Evolutionary conservation across 2,797 vertebrate species (phyloP).

Genomic region (Carcharodon carcharias): DNA sequence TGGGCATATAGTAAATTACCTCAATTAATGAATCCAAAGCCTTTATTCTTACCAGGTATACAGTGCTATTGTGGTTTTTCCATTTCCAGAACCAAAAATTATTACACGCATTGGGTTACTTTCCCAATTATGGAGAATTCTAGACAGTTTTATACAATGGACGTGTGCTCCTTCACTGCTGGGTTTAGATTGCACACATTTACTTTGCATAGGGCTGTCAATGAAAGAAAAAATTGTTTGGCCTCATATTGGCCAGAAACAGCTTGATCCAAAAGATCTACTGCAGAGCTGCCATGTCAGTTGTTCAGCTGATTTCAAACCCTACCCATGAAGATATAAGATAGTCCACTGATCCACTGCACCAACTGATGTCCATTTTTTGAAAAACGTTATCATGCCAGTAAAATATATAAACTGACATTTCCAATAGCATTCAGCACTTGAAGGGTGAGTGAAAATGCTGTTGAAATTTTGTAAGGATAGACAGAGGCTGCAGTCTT

Average conservation of each 20-base stretch:
- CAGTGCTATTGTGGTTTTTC: neutral
- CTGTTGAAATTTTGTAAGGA: neutral
- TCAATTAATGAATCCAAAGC: neutral
- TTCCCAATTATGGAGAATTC: neutral
- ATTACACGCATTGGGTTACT: neutral
- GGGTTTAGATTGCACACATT: neutral
- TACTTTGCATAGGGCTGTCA: neutral
- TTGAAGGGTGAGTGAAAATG: neutral
- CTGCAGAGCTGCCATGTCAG: neutral
- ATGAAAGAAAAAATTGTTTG: neutral
- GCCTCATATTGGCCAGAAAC: neutral
- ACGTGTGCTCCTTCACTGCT: neutral
- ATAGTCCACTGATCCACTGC: neutral
- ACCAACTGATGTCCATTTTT: neutral
- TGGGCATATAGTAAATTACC: neutral
- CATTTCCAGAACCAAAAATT: neutral
- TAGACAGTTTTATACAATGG: neutral
- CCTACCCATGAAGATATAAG: no score
- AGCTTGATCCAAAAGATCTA: neutral
- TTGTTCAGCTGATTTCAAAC: neutral
- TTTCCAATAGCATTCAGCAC: neutral
- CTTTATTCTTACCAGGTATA: neutral
- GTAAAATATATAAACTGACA: neutral
- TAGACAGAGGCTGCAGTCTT: neutral
- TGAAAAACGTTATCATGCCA: neutral